These are phyloP conservation scores for Orthosia gracilis DNA, from an alignment of 2,888 invertebrate species.

Conservation along the genomic window DNA sequence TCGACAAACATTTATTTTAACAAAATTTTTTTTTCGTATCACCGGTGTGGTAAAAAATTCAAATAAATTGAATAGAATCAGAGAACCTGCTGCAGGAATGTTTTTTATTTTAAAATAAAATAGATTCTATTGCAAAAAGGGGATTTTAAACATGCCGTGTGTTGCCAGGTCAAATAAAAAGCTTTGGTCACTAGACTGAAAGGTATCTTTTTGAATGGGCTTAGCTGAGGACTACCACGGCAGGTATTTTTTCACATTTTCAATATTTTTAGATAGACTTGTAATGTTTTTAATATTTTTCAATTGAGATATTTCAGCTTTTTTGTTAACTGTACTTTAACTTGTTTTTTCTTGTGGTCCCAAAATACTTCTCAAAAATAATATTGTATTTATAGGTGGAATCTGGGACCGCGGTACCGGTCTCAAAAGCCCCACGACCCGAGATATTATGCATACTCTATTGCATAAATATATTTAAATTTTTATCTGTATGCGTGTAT, in stretches of 20 bases:
- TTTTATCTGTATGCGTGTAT: too few relatives aligned
- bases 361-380: too few relatives aligned
- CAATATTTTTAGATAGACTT: constrained; percentile 1
- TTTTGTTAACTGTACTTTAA: too few relatives aligned
- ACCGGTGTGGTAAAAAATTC: neutral
- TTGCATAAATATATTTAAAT: neutral
- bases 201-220: constrained; percentile 33
- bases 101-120: constrained; percentile 44
- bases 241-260: neutral
- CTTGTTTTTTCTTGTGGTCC: too few relatives aligned
- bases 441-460: too few relatives aligned
- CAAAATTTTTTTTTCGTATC: neutral
- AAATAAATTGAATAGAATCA: constrained; percentile 39
- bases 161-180: constrained; percentile 37
- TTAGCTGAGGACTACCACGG: neutral
- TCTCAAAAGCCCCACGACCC: too few relatives aligned
- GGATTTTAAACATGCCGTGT: constrained; percentile 13
- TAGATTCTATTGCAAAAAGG: constrained; percentile 28
- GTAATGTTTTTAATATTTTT: neutral
- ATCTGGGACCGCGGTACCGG: too few relatives aligned
- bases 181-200: constrained; percentile 24
- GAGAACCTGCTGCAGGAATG: neutral
- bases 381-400: too few relatives aligned
- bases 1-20: constrained; percentile 4
- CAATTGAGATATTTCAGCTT: neutral